Evolutionary conservation across 2,888 invertebrate species (phyloP).

Genomic region (Drymonia ruficornis): DNA sequence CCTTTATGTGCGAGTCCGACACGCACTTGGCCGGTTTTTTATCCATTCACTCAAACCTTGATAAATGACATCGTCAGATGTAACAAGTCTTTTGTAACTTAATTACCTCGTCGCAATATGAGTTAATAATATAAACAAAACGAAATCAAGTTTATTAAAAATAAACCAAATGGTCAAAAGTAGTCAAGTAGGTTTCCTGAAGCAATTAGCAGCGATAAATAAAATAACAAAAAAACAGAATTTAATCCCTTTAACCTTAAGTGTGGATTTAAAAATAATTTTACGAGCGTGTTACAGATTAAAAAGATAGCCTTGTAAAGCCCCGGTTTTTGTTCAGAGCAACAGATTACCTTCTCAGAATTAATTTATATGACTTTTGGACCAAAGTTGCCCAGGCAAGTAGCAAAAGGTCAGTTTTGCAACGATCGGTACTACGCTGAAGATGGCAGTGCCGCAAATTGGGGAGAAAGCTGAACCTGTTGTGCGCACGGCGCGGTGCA

Average conservation of each 20-base stretch:
- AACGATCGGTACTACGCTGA: constrained; percentile 20
- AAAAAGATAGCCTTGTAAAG: constrained; percentile 1
- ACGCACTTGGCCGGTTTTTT: too few species aligned
- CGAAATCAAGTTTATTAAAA: neutral
- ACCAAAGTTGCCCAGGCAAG: neutral
- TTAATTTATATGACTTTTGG: constrained; percentile 3
- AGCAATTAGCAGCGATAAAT: constrained; percentile 1
- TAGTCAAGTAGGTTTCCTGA: neutral
- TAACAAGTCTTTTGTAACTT: too few species aligned
- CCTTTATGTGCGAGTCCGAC: too few species aligned
- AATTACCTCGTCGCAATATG: too few species aligned
- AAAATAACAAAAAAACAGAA: neutral
- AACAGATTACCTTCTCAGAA: constrained; percentile 4
- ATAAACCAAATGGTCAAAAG: neutral
- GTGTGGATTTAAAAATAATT: neutral
- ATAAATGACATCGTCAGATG: too few species aligned
- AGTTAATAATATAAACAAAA: neutral
- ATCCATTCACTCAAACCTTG: too few species aligned
- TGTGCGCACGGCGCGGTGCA: constrained; percentile 6
- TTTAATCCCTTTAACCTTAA: neutral
- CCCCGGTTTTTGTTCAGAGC: neutral
- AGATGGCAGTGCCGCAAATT: constrained; percentile 26
- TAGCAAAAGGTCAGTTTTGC: constrained; percentile 36
- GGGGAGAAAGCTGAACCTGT: constrained; percentile 30
- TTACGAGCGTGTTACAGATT: neutral